Base-by-base conservation (phyloP, 1,140 invertebrate species). In the Coboldia fuscipes region DNA sequence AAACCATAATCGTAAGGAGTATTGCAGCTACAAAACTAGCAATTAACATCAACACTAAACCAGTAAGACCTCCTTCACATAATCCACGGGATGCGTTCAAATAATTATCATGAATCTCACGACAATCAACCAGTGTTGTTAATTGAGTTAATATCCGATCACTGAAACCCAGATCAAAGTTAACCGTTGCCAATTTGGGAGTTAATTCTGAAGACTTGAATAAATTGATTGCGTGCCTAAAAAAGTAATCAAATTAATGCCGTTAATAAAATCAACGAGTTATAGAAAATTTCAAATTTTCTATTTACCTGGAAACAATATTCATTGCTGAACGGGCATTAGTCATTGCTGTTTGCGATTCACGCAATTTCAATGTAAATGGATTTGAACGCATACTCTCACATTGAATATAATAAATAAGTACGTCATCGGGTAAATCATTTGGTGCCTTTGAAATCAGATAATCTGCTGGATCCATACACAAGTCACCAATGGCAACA, bases 1-100 rank as follows among this genome's bases (percentile, higher is more conserved):
- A 84, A 18, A 93, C 86, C 34, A 93, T 71, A 12, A 88, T 69
- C 0, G 86, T 90, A 51, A 93, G 77, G 39, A 92, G 64, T 30
- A 92, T 65, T 19, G 85, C 86, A 33, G 83, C 77, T 16, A 75
- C 68, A 17, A 81, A 65, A 34, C 82, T 77, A 3, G 85, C 84
- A 26, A 82, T 50, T 22, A 94, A 62, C 68, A 93, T 82, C 28
- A 90, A 70, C 3, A 75, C 63, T 43, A 89, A 49, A 34, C 86
- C 84, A 47, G 71, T 70, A 51, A 90, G 47, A 31, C 79, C 78
- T 13, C 75, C 69, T 45, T 83, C 75, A 51, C 84, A 90, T 2
- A 81, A 63, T 9, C 76, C 74, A 29, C 72, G 63, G 3, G 80
- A 67, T 12, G 72, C 78, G 29, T 69, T 64, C 38, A 75, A 62